Conservation (phyloP, 2,888 invertebrate genomes). For the Xanthorhoe designata region DNA sequence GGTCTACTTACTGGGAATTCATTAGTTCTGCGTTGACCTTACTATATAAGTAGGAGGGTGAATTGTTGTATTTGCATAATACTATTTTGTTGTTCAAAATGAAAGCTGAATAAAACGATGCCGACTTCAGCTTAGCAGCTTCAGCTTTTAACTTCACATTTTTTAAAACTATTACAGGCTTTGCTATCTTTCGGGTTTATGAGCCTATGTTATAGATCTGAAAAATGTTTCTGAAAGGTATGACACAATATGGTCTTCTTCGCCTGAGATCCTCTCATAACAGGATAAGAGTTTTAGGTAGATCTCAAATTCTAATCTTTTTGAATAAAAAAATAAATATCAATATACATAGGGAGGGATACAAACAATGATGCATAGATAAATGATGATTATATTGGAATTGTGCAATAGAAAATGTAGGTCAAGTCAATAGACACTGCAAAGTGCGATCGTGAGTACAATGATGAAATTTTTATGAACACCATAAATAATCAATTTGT, state of each 20-base stretch:
- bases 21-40: slow-evolving; percentile 12
- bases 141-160: too few species aligned
- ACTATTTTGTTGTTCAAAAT: background rate
- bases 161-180: too few species aligned
- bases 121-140: background rate
- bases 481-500: slow-evolving; percentile 34
- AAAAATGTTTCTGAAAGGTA: too few species aligned
- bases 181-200: too few species aligned
- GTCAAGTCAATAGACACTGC: slow-evolving; percentile 13
- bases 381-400: background rate
- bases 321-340: background rate
- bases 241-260: too few species aligned
- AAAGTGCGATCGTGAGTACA: slow-evolving; percentile 23
- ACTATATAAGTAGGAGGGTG: background rate
- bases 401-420: slow-evolving; percentile 3
- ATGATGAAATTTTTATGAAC: slow-evolving; percentile 14
- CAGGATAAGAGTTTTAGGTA: too few species aligned
- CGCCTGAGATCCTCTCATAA: too few species aligned
- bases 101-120: background rate
- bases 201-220: too few species aligned
- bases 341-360: background rate
- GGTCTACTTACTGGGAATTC: slow-evolving; percentile 23
- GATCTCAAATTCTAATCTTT: too few species aligned
- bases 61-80: background rate
- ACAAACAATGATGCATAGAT: background rate